A percentile compares a stretch with the other conserved stretches of the same genome.
phyloP scores from a whole-genome alignment of 2,113 vertebrate genomes.

The Hydrochoerus hydrochaeris region DNA sequence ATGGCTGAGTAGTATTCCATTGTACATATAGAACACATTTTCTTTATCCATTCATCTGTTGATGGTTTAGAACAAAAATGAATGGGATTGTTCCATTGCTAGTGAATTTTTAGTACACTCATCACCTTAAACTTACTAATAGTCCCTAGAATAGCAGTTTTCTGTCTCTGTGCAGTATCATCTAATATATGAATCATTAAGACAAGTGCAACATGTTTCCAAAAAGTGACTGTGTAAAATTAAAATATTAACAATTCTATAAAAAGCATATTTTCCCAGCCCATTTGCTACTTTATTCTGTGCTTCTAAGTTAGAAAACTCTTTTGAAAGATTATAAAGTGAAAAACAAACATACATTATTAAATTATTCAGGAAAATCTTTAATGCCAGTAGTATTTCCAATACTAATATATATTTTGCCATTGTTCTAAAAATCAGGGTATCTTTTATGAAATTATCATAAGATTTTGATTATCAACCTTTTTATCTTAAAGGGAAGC shows the following conservation, averaged over 20 bases:
- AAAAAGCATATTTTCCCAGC: neutral
- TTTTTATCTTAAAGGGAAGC: neutral
- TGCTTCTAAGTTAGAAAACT: neutral
- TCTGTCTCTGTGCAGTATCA: neutral
- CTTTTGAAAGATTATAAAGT: neutral
- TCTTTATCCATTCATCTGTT: neutral
- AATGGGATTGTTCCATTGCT: neutral
- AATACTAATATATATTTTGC: neutral
- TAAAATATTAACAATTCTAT: neutral
- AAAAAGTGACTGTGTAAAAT: neutral
- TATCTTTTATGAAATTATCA: neutral
- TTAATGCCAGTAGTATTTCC: neutral
- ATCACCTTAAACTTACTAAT: neutral
- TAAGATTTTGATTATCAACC: neutral
- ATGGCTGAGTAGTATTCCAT: neutral
- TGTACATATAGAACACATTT: neutral
- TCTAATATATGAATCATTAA: neutral
- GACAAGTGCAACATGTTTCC: slow-evolving; percentile 22
- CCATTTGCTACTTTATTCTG: neutral
- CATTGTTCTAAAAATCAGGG: neutral
- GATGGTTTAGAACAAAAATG: neutral
- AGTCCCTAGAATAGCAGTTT: neutral
- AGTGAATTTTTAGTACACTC: neutral
- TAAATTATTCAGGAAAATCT: neutral
- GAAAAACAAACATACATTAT: neutral